Base-by-base conservation (phyloP, 2,113 vertebrate species). In the Himantopus leucocephalus region DNA sequence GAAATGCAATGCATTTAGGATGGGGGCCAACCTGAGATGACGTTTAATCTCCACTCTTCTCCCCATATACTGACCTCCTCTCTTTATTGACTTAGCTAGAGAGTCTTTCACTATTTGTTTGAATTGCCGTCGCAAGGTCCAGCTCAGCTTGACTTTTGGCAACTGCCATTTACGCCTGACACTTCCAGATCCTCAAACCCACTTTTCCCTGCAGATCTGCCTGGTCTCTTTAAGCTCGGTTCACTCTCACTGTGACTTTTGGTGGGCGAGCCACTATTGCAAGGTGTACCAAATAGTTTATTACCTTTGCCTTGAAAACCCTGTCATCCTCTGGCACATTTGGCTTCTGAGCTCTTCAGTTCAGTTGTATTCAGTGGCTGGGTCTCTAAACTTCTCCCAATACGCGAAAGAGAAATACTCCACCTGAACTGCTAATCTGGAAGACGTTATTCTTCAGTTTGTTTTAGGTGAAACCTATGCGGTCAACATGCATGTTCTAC, bases 41-140 rank as follows among this genome's bases (percentile, higher is more conserved):
- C 27, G 10, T 75, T 72, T 77, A 43, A 52, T 68, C 60, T 80
- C 30, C n/a, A 21, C 45, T 56, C 32, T 55, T 37, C 21, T 70
- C n/a, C 29, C 10, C 1, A 5, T 60, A 71, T 23, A 43, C 39
- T 0, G 0, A 70, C 9, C 14, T 10, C 18, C 72, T 85, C 43
- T 45, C 19, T 91, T 71, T 81, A 63, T n/a, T 78, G 86, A 63
- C 34, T 55, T 59, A 74, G n/a, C 23, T 74, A 30, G 21, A 74
- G 22, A 35, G 34, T 41, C 37, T 80, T 66, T 27, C 1, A 1
- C 37, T 79, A 3, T 74, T 88, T 67, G 58, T 78, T 81, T 92
- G 81, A 90, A 45, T 16, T 16, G 39, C 17, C 52, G 63, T 77
- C 59, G 21, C 50, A 73, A 90, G 12, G 58, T 50, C 68, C 76